These are phyloP conservation scores for Ophiothrix spiculata DNA, from an alignment of 35 echinoderm and acorn worm genomes.

Conservation along the genomic window DNA sequence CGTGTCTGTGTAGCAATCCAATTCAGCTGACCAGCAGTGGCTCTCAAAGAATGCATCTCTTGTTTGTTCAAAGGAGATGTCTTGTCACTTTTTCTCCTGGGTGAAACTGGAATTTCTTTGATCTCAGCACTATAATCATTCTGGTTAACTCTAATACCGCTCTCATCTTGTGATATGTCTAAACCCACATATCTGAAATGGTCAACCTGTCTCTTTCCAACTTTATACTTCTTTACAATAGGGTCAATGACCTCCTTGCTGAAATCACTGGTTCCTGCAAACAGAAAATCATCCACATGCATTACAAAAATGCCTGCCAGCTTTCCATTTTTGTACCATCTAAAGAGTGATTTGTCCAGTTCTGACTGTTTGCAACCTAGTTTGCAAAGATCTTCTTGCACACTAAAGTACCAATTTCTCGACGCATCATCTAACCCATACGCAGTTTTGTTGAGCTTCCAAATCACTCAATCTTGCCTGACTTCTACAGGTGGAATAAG, in stretches of 20 bases:
- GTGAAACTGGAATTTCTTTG: constrained; percentile 1
- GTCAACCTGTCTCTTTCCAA: constrained; percentile 43
- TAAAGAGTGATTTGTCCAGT: neutral
- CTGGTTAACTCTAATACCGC: constrained; percentile 19
- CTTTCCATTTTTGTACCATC: constrained; percentile 8
- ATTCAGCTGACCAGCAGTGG: constrained; percentile 12
- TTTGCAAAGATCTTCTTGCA: constrained; percentile 11
- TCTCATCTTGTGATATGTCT: constrained; percentile 15
- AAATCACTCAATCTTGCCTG: neutral
- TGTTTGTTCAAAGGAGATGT: constrained; percentile 14
- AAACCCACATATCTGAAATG: constrained; percentile 36
- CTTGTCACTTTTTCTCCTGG: neutral
- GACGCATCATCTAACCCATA: constrained; percentile 26
- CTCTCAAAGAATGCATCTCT: constrained; percentile 7
- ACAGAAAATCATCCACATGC: constrained; percentile 27
- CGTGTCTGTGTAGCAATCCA: constrained; percentile 9
- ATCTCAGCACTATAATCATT: neutral
- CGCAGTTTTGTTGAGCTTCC: constrained; percentile 20
- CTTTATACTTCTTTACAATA: constrained; percentile 40
- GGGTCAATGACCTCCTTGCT: constrained; percentile 19
- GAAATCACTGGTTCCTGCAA: constrained; percentile 32
- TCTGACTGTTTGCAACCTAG: constrained; percentile 1
- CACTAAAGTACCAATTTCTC: constrained; percentile 23
- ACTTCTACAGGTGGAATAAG: constrained; percentile 12
- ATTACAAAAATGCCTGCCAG: too few relatives aligned